A percentile compares a stretch with the other conserved stretches of the same genome.
Evolutionary conservation across 2,797 vertebrate species (phyloP).

Genomic region (Bradypus variegatus): DNA sequence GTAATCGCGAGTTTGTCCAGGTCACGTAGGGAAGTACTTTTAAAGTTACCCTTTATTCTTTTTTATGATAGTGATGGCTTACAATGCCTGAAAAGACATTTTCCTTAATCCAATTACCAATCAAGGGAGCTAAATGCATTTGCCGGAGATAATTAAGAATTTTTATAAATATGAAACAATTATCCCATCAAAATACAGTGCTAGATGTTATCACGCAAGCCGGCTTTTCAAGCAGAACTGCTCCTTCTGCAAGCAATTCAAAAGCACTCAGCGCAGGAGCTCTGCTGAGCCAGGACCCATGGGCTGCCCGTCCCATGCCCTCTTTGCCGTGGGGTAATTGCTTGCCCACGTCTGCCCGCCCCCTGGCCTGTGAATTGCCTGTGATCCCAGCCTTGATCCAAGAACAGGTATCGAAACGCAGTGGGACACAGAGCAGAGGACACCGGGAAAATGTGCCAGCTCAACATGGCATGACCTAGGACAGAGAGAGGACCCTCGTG

Average conservation of each 20-base stretch:
- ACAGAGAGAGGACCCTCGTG: background rate
- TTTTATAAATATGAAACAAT: constrained; percentile 61
- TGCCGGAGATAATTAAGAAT: constrained; percentile 60
- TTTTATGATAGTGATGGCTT: background rate
- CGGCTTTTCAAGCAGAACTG: background rate
- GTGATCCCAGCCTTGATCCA: background rate
- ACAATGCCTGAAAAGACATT: constrained; percentile 41
- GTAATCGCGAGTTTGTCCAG: background rate
- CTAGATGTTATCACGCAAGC: background rate
- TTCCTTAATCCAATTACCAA: constrained; percentile 62
- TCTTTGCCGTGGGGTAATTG: accelerated
- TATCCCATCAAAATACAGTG: constrained; percentile 55
- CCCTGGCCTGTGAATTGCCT: accelerated
- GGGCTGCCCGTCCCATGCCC: accelerated
- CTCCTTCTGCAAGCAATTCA: background rate
- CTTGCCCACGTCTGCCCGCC: accelerated
- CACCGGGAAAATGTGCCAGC: background rate
- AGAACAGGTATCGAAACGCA: background rate
- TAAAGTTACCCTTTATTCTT: background rate
- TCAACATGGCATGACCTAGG: background rate
- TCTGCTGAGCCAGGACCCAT: accelerated
- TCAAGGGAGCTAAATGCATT: constrained; percentile 52
- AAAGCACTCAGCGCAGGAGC: background rate
- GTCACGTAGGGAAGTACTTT: background rate
- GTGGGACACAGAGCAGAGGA: background rate